Evolutionary conservation across 2,888 invertebrate genomes (phyloP).

Genomic region (Ichneumoninae sp.): DNA sequence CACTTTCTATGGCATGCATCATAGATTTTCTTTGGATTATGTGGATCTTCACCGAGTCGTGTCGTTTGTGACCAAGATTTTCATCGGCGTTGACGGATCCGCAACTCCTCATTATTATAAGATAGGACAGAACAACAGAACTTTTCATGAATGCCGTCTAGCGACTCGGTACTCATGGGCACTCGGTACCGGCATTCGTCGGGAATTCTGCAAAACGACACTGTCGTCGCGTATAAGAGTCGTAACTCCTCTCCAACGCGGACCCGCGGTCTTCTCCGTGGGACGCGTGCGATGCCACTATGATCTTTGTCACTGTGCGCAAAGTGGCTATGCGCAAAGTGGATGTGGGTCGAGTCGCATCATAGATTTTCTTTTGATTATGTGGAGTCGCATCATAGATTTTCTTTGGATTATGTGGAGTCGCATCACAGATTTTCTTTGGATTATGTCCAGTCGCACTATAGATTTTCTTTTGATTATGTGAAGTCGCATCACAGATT

Average conservation of each 20-base stretch:
- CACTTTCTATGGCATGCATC: conserved; percentile 36
- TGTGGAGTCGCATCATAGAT: too few relatives aligned
- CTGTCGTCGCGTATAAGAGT: conserved; percentile 16
- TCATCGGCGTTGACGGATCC: background rate
- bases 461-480: too few relatives aligned
- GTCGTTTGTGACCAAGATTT: background rate
- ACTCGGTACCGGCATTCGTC: background rate
- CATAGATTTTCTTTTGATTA: too few relatives aligned
- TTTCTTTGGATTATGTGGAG: too few relatives aligned
- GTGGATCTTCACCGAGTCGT: background rate
- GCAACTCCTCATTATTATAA: too few relatives aligned
- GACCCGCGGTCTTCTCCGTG: conserved; percentile 21
- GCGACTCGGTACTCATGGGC: background rate
- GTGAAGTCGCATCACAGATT: background rate
- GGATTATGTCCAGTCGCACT: too few relatives aligned
- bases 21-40: background rate
- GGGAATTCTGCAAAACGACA: conserved; percentile 20
- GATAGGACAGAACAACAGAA: too few relatives aligned
- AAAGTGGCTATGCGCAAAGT: conserved; percentile 1
- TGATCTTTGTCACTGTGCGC: background rate
- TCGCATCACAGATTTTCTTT: too few relatives aligned
- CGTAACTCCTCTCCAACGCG: conserved; percentile 28
- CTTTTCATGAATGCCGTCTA: background rate
- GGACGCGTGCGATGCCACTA: conserved; percentile 50
- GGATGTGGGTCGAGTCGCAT: conserved; percentile 26